phyloP scores from a whole-genome alignment of 1,140 invertebrate species.

The Trinorchestia longiramus region DNA sequence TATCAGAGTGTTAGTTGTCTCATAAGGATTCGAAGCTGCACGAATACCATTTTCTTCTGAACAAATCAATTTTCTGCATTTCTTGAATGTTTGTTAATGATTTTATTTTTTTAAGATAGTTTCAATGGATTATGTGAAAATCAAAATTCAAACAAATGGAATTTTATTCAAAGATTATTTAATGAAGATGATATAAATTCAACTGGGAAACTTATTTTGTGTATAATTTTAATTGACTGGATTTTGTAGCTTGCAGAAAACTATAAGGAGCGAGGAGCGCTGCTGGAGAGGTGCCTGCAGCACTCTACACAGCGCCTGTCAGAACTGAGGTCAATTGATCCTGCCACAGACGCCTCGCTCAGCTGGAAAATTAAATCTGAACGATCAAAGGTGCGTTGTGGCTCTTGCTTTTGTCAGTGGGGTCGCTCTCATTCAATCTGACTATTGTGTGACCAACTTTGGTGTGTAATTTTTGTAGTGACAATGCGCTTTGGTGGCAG shows the following conservation, averaged over 20 bases:
- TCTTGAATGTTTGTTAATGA: too few species aligned
- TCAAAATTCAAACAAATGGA: neutral
- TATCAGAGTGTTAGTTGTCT: neutral
- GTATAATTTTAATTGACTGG: neutral
- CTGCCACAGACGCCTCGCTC: neutral
- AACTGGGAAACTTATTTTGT: neutral
- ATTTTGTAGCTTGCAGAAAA: slow-evolving; percentile 25
- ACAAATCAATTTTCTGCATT: too few species aligned
- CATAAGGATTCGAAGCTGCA: neutral
- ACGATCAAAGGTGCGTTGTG: neutral
- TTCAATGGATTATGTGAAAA: too few species aligned
- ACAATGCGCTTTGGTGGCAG: too few species aligned
- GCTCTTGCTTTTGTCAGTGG: neutral
- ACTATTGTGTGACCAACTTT: too few species aligned
- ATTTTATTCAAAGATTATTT: neutral
- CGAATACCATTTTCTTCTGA: neutral
- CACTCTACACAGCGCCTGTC: neutral
- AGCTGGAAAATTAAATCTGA: slow-evolving; percentile 7
- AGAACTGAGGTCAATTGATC: slow-evolving; percentile 5
- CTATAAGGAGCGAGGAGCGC: slow-evolving; percentile 6
- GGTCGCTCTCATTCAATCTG: too few species aligned
- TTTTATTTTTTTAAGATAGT: too few species aligned
- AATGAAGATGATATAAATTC: neutral
- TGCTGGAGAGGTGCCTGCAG: neutral
- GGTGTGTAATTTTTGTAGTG: too few species aligned